These are phyloP conservation scores for Phrynosoma platyrhinos DNA, from an alignment of 2,113 vertebrate species.

Conservation along the genomic window DNA sequence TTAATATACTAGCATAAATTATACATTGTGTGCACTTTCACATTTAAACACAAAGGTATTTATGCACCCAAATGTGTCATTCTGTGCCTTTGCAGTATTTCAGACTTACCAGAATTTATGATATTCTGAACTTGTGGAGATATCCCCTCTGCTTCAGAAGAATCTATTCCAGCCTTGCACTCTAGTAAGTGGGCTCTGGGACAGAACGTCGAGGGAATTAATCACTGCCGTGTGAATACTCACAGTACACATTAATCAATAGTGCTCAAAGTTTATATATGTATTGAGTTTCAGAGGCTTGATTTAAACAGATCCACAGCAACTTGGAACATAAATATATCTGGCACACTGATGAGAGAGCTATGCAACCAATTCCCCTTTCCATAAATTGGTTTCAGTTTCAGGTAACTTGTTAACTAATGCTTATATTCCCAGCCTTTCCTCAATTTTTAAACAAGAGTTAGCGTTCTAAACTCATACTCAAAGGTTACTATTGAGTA, in stretches of 20 bases:
- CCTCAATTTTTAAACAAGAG: conserved; percentile 30
- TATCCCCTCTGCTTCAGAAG: conserved; percentile 21
- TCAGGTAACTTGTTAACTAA: no score
- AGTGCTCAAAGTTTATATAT: conserved; percentile 40
- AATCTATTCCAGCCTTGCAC: background rate
- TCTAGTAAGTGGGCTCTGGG: background rate
- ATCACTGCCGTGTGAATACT: background rate
- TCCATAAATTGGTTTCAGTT: conserved; percentile 63
- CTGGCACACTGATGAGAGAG: conserved; percentile 18
- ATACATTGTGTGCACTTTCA: conserved; percentile 55
- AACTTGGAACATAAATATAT: conserved; percentile 51
- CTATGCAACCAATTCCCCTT: conserved; percentile 61
- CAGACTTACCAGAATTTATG: conserved; percentile 20
- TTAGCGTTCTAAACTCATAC: conserved; percentile 35
- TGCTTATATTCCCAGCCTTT: conserved; percentile 51
- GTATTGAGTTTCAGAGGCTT: conserved; percentile 33
- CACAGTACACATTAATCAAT: background rate
- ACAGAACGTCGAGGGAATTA: background rate
- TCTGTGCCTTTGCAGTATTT: background rate
- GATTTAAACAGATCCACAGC: conserved; percentile 54
- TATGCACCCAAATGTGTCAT: conserved; percentile 29
- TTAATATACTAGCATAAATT: conserved; percentile 54
- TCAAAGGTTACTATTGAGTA: background rate
- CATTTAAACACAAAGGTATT: conserved; percentile 58
- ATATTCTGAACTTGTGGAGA: conserved; percentile 27